phyloP scores from a whole-genome alignment of 2,888 invertebrate species.

The Apodemia zela region DNA sequence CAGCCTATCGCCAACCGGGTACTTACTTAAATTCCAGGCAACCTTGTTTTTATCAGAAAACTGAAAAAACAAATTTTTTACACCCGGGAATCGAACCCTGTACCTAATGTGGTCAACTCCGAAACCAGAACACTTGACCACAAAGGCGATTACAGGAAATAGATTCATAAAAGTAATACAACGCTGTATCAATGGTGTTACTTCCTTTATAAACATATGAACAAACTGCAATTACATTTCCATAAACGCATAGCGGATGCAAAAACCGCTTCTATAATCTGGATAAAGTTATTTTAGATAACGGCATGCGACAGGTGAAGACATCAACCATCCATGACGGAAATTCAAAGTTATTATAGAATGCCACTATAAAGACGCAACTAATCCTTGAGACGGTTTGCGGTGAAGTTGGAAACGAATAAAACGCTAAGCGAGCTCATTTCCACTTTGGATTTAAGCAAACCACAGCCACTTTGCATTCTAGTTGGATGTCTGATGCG shows the following conservation, averaged over 20 bases:
- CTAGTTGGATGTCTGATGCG: slow-evolving; percentile 13
- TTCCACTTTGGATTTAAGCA: slow-evolving; percentile 61
- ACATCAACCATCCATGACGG: slow-evolving; percentile 51
- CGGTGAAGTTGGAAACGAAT: slow-evolving; percentile 54
- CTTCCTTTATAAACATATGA: slow-evolving; percentile 8
- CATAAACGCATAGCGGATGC: slow-evolving; percentile 20
- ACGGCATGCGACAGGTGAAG: slow-evolving; percentile 61
- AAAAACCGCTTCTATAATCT: slow-evolving; percentile 21
- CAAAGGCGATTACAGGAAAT: slow-evolving; percentile 1
- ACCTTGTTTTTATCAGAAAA: too few relatives aligned
- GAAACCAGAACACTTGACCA: too few relatives aligned
- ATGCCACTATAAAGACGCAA: slow-evolving; percentile 47
- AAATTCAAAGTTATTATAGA: slow-evolving; percentile 51
- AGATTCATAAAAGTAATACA: background rate
- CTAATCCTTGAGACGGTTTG: slow-evolving; percentile 56
- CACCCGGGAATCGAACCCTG: too few relatives aligned
- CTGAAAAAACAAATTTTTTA: too few relatives aligned
- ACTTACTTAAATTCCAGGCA: too few relatives aligned
- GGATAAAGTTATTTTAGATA: slow-evolving; percentile 46
- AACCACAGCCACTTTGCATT: slow-evolving; percentile 57
- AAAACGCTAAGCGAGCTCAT: slow-evolving; percentile 58
- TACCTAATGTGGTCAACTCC: too few relatives aligned
- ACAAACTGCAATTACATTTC: slow-evolving; percentile 20
- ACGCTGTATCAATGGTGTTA: background rate
- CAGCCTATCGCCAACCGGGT: too few relatives aligned